Conservation (phyloP, 2,113 vertebrate genomes). For the Polyodon spathula region DNA sequence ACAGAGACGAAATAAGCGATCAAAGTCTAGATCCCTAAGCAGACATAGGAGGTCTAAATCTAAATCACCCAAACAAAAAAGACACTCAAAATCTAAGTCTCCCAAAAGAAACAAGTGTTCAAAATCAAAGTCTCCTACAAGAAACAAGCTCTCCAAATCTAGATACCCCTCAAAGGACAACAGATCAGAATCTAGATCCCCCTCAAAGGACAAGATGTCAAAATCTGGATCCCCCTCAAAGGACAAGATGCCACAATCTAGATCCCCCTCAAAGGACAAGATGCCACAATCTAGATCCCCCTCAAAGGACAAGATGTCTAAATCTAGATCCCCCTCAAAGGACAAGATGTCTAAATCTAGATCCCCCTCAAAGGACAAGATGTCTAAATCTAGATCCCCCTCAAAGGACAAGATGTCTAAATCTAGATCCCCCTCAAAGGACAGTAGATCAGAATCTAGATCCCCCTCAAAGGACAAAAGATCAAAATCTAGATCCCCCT, state of each 20-base stretch:
- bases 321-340: no score
- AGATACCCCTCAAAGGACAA: no score
- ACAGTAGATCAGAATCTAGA: no score
- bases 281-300: not conserved
- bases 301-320: no score
- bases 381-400: no score
- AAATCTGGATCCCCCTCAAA: conserved; percentile 42
- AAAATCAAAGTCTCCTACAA: conserved; percentile 51
- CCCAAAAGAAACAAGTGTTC: conserved; percentile 35
- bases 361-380: no score
- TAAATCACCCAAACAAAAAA: conserved; percentile 31
- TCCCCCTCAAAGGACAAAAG: no score
- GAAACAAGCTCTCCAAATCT: conserved; percentile 29
- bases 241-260: conserved; percentile 40
- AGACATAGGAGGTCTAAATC: conserved; percentile 45
- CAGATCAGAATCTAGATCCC: conserved; percentile 51
- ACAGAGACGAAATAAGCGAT: conserved; percentile 18
- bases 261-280: conserved; percentile 31
- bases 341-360: no score
- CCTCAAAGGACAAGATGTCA: conserved; percentile 43
- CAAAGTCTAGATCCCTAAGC: conserved; percentile 16
- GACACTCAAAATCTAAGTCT: conserved; percentile 27
- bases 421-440: no score
- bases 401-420: no score
- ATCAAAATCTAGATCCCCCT: no score